phyloP scores from a whole-genome alignment of 2,797 vertebrate species.

The Diplodus sargus region DNA sequence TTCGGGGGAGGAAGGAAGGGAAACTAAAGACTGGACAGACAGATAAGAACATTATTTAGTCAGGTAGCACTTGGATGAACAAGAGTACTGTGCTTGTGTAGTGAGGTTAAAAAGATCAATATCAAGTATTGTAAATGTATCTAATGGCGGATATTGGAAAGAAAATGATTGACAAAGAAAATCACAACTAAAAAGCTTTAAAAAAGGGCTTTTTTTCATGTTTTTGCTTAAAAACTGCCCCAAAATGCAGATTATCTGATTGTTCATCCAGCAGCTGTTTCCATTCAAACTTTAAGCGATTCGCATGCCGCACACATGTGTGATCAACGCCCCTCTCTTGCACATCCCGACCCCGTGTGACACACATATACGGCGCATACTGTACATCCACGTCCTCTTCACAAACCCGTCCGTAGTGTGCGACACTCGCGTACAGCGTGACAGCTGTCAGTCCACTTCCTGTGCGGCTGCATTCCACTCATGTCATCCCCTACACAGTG shows the following conservation, averaged over 20 bases:
- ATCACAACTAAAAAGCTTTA: neutral
- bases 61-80: too few species aligned
- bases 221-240: neutral
- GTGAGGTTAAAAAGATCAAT: too few species aligned
- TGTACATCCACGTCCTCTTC: neutral
- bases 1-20: too few species aligned
- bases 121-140: too few species aligned
- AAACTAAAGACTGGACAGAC: too few species aligned
- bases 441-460: slow-evolving; percentile 65
- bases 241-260: too few species aligned
- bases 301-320: neutral
- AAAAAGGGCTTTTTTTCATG: neutral
- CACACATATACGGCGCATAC: slow-evolving; percentile 1
- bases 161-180: neutral
- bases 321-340: neutral
- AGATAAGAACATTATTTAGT: too few species aligned
- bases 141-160: too few species aligned
- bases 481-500: neutral
- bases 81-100: too few species aligned
- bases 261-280: too few species aligned
- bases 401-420: neutral
- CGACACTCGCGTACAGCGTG: slow-evolving; percentile 15
- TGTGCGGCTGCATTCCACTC: slow-evolving; percentile 54
- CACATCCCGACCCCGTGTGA: slow-evolving; percentile 2
- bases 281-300: neutral